Evolutionary conservation across 2,888 invertebrate species (phyloP).

Genomic region (Liopterus haemorrhoidalis): DNA sequence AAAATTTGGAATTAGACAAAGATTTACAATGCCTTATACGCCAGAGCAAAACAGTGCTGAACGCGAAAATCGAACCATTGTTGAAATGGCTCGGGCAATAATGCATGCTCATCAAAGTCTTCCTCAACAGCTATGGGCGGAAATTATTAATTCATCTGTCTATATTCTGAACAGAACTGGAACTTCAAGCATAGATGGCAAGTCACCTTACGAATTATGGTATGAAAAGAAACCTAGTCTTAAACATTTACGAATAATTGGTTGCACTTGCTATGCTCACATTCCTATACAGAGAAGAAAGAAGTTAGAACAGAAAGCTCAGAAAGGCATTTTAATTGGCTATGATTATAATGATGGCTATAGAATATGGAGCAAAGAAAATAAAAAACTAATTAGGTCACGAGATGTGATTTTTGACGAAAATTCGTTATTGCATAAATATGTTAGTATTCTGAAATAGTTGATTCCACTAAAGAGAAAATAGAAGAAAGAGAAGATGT

Average conservation of each 20-base stretch:
- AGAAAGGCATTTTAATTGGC: conserved; percentile 29
- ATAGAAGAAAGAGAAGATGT: not conserved
- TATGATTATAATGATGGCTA: conserved; percentile 32
- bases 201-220: conserved; percentile 33
- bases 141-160: conserved; percentile 23
- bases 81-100: conserved; percentile 12
- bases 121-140: conserved; percentile 27
- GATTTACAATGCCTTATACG: no score
- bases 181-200: conserved; percentile 26
- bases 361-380: conserved; percentile 27
- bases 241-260: conserved; percentile 29
- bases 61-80: conserved; percentile 5
- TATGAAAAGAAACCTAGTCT: conserved; percentile 27
- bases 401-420: conserved; percentile 13
- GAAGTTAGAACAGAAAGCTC: conserved; percentile 17
- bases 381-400: conserved; percentile 2
- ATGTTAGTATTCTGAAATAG: not conserved
- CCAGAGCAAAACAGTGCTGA: no score
- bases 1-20: no score
- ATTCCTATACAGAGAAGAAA: conserved; percentile 12
- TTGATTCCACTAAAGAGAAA: not conserved
- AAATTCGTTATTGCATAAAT: not conserved
- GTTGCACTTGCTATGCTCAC: conserved; percentile 20
- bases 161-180: conserved; percentile 30
- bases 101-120: conserved; percentile 17